A percentile compares a stretch with the other conserved stretches of the same genome.
Evolutionary conservation across 2,888 invertebrate species (phyloP).

Genomic region (Orthosia cruda): DNA sequence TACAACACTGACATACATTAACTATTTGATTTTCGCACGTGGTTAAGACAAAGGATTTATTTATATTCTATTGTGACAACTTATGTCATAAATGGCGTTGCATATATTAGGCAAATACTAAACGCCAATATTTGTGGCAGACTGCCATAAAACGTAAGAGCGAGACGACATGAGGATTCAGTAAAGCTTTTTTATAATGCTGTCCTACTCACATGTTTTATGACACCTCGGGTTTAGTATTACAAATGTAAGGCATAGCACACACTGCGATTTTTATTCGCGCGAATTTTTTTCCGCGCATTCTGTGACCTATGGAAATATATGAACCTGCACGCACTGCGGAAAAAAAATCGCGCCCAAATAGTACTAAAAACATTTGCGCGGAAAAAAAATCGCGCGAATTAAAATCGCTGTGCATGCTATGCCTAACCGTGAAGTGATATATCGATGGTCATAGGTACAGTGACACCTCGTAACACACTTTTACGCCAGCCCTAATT

Average conservation of each 20-base stretch:
- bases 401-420: too few relatives aligned
- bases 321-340: too few relatives aligned
- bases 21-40: slow-evolving; percentile 18
- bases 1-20: slow-evolving; percentile 30
- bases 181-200: not conserved
- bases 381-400: too few relatives aligned
- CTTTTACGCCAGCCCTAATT: too few relatives aligned
- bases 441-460: not conserved
- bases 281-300: too few relatives aligned
- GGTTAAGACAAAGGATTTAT: slow-evolving; percentile 6
- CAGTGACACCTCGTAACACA: too few relatives aligned
- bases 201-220: not conserved
- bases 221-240: not conserved
- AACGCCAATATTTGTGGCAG: not conserved
- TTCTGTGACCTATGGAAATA: too few relatives aligned
- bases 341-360: too few relatives aligned
- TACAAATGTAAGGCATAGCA: not conserved
- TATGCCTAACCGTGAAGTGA: not conserved
- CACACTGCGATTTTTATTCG: too few relatives aligned
- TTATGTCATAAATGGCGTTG: not conserved
- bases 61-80: slow-evolving; percentile 13
- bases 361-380: too few relatives aligned
- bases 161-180: not conserved
- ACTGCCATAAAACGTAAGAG: not conserved
- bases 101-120: not conserved